These are phyloP conservation scores for Parnassius apollo DNA, from an alignment of 2,888 invertebrate genomes.

Conservation along the genomic window DNA sequence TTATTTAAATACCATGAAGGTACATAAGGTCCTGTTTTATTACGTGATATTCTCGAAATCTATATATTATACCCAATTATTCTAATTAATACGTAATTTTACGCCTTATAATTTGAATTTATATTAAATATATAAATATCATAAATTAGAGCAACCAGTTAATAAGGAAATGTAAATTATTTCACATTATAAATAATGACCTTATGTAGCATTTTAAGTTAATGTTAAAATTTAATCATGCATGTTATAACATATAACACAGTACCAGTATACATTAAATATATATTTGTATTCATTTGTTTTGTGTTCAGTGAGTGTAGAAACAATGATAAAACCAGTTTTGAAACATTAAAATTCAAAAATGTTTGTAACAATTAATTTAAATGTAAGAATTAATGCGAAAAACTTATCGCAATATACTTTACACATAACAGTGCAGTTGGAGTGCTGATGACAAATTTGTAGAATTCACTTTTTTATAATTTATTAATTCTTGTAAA, in stretches of 20 bases:
- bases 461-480: too few relatives aligned
- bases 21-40: slow-evolving; percentile 26
- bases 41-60: neutral
- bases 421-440: too few relatives aligned
- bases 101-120: neutral
- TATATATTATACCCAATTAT: too few relatives aligned
- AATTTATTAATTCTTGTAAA: too few relatives aligned
- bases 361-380: too few relatives aligned
- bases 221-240: slow-evolving; percentile 11
- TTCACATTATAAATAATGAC: slow-evolving; percentile 14
- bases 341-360: neutral
- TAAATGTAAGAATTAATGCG: too few relatives aligned
- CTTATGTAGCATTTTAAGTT: slow-evolving; percentile 15
- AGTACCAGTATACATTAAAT: neutral
- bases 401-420: too few relatives aligned
- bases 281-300: neutral
- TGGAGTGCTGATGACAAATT: too few relatives aligned
- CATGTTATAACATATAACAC: slow-evolving; percentile 14
- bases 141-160: neutral
- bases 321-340: slow-evolving; percentile 1
- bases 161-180: neutral
- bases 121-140: neutral
- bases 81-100: neutral
- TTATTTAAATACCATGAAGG: slow-evolving; percentile 27
- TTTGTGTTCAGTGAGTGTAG: neutral